A percentile compares a stretch with the other conserved stretches of the same genome.
Conservation (phyloP, 2,797 vertebrate genomes). For the Echiichthys vipera region DNA sequence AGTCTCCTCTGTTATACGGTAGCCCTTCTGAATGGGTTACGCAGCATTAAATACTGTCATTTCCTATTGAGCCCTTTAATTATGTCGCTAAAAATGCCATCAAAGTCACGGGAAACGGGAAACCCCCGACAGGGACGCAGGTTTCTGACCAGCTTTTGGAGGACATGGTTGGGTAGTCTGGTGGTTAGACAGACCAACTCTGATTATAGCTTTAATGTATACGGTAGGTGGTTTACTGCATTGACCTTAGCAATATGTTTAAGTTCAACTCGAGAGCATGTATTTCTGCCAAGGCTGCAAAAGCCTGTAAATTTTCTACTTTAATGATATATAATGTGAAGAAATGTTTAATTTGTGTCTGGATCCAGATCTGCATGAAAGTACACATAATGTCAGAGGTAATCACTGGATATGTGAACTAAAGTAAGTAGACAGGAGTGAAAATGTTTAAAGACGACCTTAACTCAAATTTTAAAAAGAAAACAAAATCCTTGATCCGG, state of each 20-base stretch:
- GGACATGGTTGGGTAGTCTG: conserved; percentile 32
- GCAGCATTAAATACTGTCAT: conserved; percentile 60
- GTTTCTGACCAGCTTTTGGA: conserved; percentile 45
- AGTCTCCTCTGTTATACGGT: conserved; percentile 35
- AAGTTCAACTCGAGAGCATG: too few relatives aligned
- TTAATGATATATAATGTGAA: not conserved
- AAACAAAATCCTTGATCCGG: not conserved
- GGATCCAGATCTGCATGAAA: not conserved
- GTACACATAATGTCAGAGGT: not conserved
- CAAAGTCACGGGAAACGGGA: conserved; percentile 50
- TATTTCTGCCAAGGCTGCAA: not conserved
- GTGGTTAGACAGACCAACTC: conserved; percentile 30
- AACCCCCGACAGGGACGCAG: conserved; percentile 39
- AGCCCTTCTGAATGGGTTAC: conserved; percentile 40
- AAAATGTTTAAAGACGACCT: not conserved
- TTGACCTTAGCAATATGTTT: conserved; percentile 11
- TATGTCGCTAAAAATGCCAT: conserved; percentile 61
- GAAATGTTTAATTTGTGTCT: not conserved
- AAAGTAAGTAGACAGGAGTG: not conserved
- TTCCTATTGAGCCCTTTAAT: conserved; percentile 60
- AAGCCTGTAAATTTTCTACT: conserved; percentile 1
- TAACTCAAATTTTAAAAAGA: not conserved
- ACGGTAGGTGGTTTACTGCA: conserved; percentile 27
- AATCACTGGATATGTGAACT: not conserved
- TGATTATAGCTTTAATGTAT: conserved; percentile 57